Percentiles rank a stretch among this genome's conserved stretches.
Evolutionary conservation across 2,797 vertebrate species (phyloP).

Genomic region (Hydrocynus forskahlii): DNA sequence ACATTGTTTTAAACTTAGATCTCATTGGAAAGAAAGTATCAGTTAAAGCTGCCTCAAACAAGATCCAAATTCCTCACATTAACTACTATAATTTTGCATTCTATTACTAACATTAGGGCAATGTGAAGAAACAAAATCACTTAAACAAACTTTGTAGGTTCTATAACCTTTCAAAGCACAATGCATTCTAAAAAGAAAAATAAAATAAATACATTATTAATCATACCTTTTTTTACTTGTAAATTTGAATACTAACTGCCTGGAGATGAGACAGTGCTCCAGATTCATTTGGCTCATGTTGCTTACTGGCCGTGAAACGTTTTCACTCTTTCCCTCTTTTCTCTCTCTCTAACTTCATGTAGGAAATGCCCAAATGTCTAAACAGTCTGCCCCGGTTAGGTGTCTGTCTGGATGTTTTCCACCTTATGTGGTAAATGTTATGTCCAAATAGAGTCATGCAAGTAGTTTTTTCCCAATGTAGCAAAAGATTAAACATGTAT

Average conservation of each 20-base stretch:
- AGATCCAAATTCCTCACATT: background rate
- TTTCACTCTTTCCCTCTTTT: slow-evolving; percentile 37
- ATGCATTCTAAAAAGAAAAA: background rate
- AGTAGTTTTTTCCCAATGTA: background rate
- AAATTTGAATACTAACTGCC: background rate
- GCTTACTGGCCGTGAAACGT: slow-evolving; percentile 19
- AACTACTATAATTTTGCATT: slow-evolving; percentile 14
- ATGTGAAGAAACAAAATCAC: background rate
- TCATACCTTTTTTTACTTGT: background rate
- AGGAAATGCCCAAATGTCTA: slow-evolving; percentile 26
- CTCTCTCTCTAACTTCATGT: slow-evolving; percentile 35
- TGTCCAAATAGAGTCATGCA: background rate
- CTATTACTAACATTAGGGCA: slow-evolving; percentile 28
- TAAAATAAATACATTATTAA: too few species aligned
- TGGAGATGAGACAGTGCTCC: slow-evolving; percentile 3
- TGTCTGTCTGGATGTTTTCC: background rate
- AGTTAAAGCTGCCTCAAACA: slow-evolving; percentile 1
- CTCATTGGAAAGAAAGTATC: slow-evolving; percentile 15
- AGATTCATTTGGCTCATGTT: slow-evolving; percentile 25
- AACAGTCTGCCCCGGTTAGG: background rate
- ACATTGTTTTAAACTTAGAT: slow-evolving; percentile 45
- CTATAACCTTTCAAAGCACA: background rate
- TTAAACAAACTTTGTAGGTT: background rate
- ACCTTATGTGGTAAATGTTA: background rate
- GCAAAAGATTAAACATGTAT: background rate